Evolutionary conservation across 2,888 invertebrate species (phyloP).

Genomic region (Sussaba pulchella): DNA sequence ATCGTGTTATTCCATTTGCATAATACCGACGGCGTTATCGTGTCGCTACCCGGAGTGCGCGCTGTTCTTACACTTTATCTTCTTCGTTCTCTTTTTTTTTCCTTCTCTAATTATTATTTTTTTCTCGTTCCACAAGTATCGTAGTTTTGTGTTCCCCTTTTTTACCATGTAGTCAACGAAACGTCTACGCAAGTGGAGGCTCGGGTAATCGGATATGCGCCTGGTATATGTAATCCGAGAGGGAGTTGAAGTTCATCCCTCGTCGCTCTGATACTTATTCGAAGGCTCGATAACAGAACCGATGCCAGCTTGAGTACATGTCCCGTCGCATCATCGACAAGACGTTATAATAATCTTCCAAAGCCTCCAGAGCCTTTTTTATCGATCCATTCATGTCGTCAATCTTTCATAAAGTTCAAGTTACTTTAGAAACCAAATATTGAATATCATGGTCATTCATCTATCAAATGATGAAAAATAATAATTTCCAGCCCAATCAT

Average conservation of each 20-base stretch:
- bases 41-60: constrained; percentile 64
- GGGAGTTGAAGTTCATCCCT: background rate
- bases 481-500: too few relatives aligned
- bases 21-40: constrained; percentile 69
- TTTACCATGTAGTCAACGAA: constrained; percentile 35
- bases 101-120: constrained; percentile 13
- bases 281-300: constrained; percentile 16
- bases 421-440: too few relatives aligned
- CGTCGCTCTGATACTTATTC: constrained; percentile 4
- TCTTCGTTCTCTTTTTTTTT: constrained; percentile 48
- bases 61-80: constrained; percentile 42
- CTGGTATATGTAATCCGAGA: constrained; percentile 40
- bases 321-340: constrained; percentile 3
- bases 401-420: background rate
- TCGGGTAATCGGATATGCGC: constrained; percentile 45
- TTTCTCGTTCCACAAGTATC: background rate
- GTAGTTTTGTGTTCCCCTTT: background rate
- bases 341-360: background rate
- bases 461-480: too few relatives aligned
- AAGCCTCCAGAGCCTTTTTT: background rate
- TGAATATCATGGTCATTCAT: too few relatives aligned
- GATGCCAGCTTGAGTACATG: background rate
- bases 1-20: constrained; percentile 77
- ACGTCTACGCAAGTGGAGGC: constrained; percentile 26
- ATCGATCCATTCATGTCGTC: background rate